Conservation (phyloP, 2,113 vertebrate species). For the Fulica atra region DNA sequence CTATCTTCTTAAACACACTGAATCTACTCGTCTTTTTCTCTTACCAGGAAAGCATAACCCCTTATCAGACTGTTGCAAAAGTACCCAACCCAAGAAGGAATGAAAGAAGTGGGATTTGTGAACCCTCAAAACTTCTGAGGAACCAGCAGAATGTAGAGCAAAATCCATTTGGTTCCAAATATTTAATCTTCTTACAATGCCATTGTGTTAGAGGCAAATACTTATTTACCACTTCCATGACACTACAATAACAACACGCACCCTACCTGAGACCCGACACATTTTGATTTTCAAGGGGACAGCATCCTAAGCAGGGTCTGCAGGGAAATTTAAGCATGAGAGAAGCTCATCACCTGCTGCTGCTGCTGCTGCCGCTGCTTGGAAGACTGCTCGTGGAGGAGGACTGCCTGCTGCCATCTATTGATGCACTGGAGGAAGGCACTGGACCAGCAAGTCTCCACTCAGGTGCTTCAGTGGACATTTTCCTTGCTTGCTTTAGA, state of each 20-base stretch:
- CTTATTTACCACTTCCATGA: background rate
- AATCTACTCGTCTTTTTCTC: background rate
- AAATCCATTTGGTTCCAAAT: background rate
- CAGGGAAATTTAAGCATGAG: background rate
- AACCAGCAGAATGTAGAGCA: background rate
- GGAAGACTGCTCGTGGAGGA: background rate
- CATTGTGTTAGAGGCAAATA: background rate
- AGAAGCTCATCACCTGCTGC: background rate
- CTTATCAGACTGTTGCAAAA: background rate
- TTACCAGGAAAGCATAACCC: background rate
- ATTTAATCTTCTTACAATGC: conserved; percentile 30
- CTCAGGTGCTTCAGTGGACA: background rate
- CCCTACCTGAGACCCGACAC: background rate
- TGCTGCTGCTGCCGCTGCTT: background rate
- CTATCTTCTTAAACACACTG: background rate
- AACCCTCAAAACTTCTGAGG: background rate
- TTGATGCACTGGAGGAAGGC: background rate
- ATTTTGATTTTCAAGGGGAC: background rate
- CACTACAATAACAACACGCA: background rate
- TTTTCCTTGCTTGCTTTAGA: background rate
- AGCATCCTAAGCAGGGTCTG: background rate
- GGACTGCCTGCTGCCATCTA: conserved; percentile 56
- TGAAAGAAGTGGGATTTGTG: conserved; percentile 28
- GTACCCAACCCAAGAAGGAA: background rate
- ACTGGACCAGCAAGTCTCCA: background rate